These are phyloP conservation scores for Hydrochoerus hydrochaeris DNA, from an alignment of 2,113 vertebrate genomes.

Conservation along the genomic window DNA sequence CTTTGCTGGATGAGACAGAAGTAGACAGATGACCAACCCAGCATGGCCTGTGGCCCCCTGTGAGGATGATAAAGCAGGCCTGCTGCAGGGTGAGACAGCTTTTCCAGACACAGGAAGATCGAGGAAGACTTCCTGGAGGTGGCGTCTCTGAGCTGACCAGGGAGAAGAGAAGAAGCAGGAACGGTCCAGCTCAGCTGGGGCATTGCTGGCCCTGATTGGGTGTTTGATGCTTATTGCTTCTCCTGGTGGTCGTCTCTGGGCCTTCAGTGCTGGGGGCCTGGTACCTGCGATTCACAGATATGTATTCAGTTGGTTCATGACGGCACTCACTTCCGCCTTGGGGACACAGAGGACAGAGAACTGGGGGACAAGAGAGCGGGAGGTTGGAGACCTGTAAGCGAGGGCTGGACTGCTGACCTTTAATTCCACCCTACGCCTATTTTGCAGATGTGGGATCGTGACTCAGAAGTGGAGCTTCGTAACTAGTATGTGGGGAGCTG, in stretches of 20 bases:
- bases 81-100: background rate
- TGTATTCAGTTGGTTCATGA: rapidly evolving
- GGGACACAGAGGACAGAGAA: background rate
- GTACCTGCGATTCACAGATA: background rate
- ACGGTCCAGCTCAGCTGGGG: background rate
- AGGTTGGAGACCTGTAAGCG: background rate
- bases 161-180: background rate
- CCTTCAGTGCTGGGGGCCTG: background rate
- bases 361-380: background rate
- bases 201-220: rapidly evolving
- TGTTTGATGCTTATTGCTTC: background rate
- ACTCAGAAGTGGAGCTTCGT: rapidly evolving
- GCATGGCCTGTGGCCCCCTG: rapidly evolving
- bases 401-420: background rate
- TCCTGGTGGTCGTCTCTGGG: background rate
- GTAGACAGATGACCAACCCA: background rate
- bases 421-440: background rate
- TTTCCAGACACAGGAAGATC: background rate
- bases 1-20: background rate
- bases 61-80: background rate
- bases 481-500: too few species aligned
- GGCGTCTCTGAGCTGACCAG: background rate
- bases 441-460: background rate
- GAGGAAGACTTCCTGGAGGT: background rate
- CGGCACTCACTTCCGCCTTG: rapidly evolving